These are phyloP conservation scores for Leptura quadrifasciata DNA, from an alignment of 2,888 invertebrate species.

Conservation along the genomic window DNA sequence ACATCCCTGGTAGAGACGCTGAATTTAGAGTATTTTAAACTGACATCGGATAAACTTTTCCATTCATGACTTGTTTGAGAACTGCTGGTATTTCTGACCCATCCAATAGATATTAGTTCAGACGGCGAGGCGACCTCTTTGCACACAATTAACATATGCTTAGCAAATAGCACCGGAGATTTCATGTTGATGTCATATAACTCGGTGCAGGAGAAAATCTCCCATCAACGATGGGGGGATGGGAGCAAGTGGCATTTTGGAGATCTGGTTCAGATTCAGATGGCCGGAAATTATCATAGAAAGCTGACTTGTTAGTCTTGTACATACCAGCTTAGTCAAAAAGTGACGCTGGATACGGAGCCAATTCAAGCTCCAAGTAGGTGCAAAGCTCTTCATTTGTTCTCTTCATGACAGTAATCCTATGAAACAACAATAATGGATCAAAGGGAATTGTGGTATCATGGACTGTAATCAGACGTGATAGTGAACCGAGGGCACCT, in stretches of 20 bases:
- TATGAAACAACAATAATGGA: background rate
- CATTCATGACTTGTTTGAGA: too few relatives aligned
- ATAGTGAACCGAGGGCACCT: too few relatives aligned
- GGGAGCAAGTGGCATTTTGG: background rate
- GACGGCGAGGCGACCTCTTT: too few relatives aligned
- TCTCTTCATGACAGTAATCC: background rate
- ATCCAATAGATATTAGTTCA: too few relatives aligned
- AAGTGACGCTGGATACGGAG: background rate
- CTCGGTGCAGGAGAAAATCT: background rate
- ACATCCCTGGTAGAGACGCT: too few relatives aligned
- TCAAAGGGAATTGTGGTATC: background rate
- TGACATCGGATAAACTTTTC: too few relatives aligned
- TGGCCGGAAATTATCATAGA: too few relatives aligned
- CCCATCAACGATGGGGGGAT: background rate
- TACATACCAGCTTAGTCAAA: background rate
- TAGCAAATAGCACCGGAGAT: background rate
- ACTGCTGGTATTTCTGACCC: too few relatives aligned
- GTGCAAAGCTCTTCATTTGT: background rate
- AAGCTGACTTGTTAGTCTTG: background rate
- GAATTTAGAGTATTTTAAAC: too few relatives aligned
- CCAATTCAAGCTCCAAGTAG: background rate
- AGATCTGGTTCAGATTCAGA: too few relatives aligned
- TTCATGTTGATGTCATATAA: too few relatives aligned
- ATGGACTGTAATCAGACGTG: too few relatives aligned
- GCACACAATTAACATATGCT: constrained; percentile 2